These are phyloP conservation scores for Chelonoidis abingdonii DNA, from an alignment of 2,113 vertebrate species.

Conservation along the genomic window DNA sequence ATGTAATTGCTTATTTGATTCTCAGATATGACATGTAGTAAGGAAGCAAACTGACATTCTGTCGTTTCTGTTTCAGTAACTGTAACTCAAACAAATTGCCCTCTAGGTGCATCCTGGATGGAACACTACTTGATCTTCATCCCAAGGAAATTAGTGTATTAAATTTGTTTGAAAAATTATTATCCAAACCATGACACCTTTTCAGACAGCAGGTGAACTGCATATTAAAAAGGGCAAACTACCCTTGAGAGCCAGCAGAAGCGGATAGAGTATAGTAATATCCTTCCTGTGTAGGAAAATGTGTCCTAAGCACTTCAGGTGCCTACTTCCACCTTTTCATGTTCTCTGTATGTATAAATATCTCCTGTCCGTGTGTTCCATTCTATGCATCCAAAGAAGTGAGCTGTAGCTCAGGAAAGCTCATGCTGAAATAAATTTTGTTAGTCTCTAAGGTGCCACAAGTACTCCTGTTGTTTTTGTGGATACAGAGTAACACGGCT, in stretches of 20 bases:
- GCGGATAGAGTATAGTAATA: slow-evolving; percentile 15
- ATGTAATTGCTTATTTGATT: slow-evolving; percentile 81
- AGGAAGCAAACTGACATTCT: slow-evolving; percentile 80
- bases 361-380: too few species aligned
- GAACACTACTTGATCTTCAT: slow-evolving; percentile 69
- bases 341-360: too few species aligned
- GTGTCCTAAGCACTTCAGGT: not conserved
- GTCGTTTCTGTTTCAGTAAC: slow-evolving; percentile 77
- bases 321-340: too few species aligned
- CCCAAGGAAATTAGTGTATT: slow-evolving; percentile 68
- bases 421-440: too few species aligned
- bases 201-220: slow-evolving; percentile 51
- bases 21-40: slow-evolving; percentile 73
- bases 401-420: too few species aligned
- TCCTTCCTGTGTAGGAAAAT: slow-evolving; percentile 7
- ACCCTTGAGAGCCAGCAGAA: slow-evolving; percentile 7
- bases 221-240: slow-evolving; percentile 38
- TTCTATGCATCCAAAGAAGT: too few species aligned
- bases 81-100: slow-evolving; percentile 60
- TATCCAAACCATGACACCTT: slow-evolving; percentile 44
- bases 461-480: too few species aligned
- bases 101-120: slow-evolving; percentile 64
- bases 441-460: too few species aligned
- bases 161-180: slow-evolving; percentile 66
- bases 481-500: too few species aligned